Conservation (phyloP, 2,888 invertebrate genomes). For the Sphaeridia pumilis region DNA sequence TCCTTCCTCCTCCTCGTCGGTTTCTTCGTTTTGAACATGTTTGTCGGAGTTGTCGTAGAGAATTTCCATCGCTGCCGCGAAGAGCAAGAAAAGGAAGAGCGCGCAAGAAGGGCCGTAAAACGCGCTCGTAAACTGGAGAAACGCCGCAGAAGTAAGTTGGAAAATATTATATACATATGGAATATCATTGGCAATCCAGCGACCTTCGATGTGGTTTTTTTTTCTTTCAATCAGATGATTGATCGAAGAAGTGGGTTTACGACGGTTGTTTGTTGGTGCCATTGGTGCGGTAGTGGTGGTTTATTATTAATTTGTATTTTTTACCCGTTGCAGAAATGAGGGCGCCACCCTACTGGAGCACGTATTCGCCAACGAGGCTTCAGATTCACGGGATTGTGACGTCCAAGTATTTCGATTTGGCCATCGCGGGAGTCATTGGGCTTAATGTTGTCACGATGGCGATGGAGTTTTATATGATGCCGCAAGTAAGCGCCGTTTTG, state of each 20-base stretch:
- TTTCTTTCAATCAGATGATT: no score
- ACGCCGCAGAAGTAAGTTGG: constrained; percentile 70
- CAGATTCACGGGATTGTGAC: constrained; percentile 94
- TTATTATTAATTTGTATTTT: no score
- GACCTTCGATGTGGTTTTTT: no score
- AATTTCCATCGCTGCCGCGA: constrained; percentile 99
- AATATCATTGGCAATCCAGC: no score
- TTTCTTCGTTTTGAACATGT: constrained; percentile 99
- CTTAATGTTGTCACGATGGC: constrained; percentile 99
- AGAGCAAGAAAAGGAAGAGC: constrained; percentile 96
- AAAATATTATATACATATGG: no score
- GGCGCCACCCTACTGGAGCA: constrained; percentile 89
- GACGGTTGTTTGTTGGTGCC: no score
- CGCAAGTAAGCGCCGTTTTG: constrained; percentile 47
- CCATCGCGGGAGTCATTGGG: constrained; percentile 97
- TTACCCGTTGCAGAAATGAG: constrained; percentile 79
- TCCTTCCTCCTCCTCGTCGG: constrained; percentile 96
- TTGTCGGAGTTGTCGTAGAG: constrained; percentile 99
- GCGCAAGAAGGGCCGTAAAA: constrained; percentile 83
- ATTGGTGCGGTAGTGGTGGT: no score
- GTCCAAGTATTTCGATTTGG: constrained; percentile 97
- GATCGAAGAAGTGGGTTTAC: no score
- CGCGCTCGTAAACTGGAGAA: constrained; percentile 89
- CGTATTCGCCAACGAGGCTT: constrained; percentile 77
- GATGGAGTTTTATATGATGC: constrained; percentile 99